Evolutionary conservation across 2,888 invertebrate genomes (phyloP).

Genomic region (Halocaridina rubra): DNA sequence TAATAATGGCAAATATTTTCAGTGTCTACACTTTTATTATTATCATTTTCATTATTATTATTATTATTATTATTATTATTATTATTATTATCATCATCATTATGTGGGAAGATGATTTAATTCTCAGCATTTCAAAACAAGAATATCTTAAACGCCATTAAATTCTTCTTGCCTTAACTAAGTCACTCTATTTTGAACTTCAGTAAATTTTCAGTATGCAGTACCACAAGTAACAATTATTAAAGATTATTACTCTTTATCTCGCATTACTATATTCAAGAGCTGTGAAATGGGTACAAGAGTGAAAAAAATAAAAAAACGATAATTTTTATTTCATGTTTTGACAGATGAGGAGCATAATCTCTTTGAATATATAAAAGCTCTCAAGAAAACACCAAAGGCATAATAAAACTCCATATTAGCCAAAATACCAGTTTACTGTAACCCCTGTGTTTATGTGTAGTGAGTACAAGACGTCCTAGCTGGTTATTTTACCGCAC

Average conservation of each 20-base stretch:
- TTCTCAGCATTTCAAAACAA: too few relatives aligned
- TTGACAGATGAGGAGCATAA: constrained; percentile 30
- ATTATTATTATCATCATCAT: too few relatives aligned
- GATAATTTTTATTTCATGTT: constrained; percentile 23
- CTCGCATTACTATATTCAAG: not conserved
- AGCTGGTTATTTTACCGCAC: constrained; percentile 60
- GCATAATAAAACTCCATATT: constrained; percentile 58
- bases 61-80: too few relatives aligned
- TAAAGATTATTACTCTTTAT: not conserved
- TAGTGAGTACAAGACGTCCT: constrained; percentile 60
- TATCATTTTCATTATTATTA: too few relatives aligned
- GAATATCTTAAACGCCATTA: too few relatives aligned
- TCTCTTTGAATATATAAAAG: constrained; percentile 45
- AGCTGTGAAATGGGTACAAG: constrained; percentile 3
- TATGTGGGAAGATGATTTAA: too few relatives aligned
- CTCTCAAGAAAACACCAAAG: constrained; percentile 40
- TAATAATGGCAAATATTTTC: too few relatives aligned
- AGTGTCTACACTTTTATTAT: too few relatives aligned
- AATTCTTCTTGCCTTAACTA: too few relatives aligned
- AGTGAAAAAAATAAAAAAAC: constrained; percentile 7
- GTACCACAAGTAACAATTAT: too few relatives aligned
- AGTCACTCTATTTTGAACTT: too few relatives aligned
- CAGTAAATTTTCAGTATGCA: too few relatives aligned
- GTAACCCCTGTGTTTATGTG: constrained; percentile 61
- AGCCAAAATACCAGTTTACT: constrained; percentile 62